These are phyloP conservation scores for Micromussa lordhowensis DNA, from an alignment of 92 coral and sea anemone genomes.

Conservation along the genomic window DNA sequence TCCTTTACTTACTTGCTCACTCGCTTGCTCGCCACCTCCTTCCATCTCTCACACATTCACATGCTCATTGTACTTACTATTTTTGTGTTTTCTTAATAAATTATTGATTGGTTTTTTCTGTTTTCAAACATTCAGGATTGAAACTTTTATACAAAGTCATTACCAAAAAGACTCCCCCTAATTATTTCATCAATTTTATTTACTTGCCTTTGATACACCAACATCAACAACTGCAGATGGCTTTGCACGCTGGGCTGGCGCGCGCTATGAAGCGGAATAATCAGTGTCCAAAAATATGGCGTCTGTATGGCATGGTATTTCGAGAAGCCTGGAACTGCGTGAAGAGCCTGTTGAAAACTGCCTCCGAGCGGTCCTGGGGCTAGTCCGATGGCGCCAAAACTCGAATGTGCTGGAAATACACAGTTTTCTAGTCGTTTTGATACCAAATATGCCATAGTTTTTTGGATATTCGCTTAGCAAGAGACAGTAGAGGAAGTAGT, in stretches of 20 bases:
- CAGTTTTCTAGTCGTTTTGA: conserved; percentile 34
- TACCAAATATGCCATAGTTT: conserved; percentile 31
- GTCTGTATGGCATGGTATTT: conserved; percentile 7
- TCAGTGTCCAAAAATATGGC: conserved; percentile 21
- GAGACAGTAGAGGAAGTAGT: conserved; percentile 10
- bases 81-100: too few relatives aligned
- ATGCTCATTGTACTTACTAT: too few relatives aligned
- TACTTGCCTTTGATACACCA: too few relatives aligned
- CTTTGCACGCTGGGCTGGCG: conserved; percentile 15
- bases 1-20: too few relatives aligned
- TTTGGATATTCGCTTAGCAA: conserved; percentile 8
- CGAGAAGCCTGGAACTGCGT: conserved; percentile 35
- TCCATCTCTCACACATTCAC: too few relatives aligned
- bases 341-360: conserved; percentile 18
- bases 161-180: too few relatives aligned
- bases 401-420: conserved; percentile 10
- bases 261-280: conserved; percentile 19
- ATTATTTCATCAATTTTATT: too few relatives aligned
- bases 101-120: too few relatives aligned
- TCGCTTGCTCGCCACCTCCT: too few relatives aligned
- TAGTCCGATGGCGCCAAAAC: conserved; percentile 32
- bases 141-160: too few relatives aligned
- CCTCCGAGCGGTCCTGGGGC: conserved; percentile 27
- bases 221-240: too few relatives aligned
- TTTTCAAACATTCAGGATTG: too few relatives aligned